Percentiles rank a stretch among this genome's conserved stretches.
These are phyloP conservation scores for Erebia epiphron DNA, from an alignment of 2,888 invertebrate species.

Conservation along the genomic window DNA sequence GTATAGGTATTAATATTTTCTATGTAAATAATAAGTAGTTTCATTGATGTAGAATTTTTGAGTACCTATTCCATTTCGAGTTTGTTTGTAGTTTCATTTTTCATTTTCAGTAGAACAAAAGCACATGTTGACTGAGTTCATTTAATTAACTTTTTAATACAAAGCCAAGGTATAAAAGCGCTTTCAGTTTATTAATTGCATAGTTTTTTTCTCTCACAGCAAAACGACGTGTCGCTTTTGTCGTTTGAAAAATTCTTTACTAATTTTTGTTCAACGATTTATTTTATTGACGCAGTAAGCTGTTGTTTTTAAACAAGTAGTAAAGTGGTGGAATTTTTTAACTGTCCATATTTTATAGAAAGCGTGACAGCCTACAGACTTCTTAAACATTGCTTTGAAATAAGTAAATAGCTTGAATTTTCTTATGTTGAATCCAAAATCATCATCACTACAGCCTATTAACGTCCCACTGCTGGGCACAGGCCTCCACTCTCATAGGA, in stretches of 20 bases:
- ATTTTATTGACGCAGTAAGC: slow-evolving; percentile 5
- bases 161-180: background rate
- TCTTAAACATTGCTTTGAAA: background rate
- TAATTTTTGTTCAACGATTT: slow-evolving; percentile 12
- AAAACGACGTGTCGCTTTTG: slow-evolving; percentile 2
- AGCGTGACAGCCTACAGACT: background rate
- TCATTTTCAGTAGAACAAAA: too few relatives aligned
- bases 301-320: slow-evolving; percentile 6
- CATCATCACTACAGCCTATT: too few relatives aligned
- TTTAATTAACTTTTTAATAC: slow-evolving; percentile 1
- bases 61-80: too few relatives aligned
- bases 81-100: too few relatives aligned
- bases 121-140: background rate
- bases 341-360: background rate
- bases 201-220: background rate
- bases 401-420: background rate
- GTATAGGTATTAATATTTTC: too few relatives aligned
- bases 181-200: slow-evolving; percentile 15
- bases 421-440: too few relatives aligned
- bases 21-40: too few relatives aligned
- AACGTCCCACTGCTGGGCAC: too few relatives aligned
- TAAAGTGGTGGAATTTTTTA: background rate
- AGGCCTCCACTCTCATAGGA: too few relatives aligned
- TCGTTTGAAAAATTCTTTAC: slow-evolving; percentile 9
- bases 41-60: too few relatives aligned